These are phyloP conservation scores for Thyatira batis DNA, from an alignment of 2,888 invertebrate species.

Conservation along the genomic window DNA sequence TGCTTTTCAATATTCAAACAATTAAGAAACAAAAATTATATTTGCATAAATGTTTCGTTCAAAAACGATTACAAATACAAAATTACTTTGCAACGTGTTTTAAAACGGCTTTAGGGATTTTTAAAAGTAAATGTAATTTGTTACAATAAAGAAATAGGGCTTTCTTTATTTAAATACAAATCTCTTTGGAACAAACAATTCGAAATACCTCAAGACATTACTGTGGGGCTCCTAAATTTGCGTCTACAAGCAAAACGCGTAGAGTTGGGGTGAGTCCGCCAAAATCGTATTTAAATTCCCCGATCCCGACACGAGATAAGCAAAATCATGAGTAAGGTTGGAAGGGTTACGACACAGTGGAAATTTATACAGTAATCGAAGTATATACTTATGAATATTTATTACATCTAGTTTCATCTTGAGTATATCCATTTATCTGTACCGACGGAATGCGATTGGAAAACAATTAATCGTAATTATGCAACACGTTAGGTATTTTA, in stretches of 20 bases:
- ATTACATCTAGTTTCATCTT: neutral
- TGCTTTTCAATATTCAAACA: neutral
- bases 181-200: slow-evolving; percentile 44
- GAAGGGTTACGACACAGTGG: slow-evolving; percentile 56
- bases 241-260: slow-evolving; percentile 61
- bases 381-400: neutral
- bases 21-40: neutral
- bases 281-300: slow-evolving; percentile 78
- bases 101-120: slow-evolving; percentile 4
- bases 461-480: neutral
- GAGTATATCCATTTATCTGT: neutral
- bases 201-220: slow-evolving; percentile 52
- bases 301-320: slow-evolving; percentile 75
- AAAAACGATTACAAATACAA: neutral
- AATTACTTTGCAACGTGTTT: slow-evolving; percentile 14
- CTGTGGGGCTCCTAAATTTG: slow-evolving; percentile 55
- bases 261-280: slow-evolving; percentile 58
- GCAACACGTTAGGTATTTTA: no score
- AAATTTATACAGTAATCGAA: neutral
- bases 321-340: slow-evolving; percentile 77
- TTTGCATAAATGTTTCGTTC: neutral
- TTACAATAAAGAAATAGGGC: neutral
- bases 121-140: neutral
- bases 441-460: neutral
- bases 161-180: slow-evolving; percentile 19